Base-by-base conservation (phyloP, 2,797 vertebrate species). In the Trachurus trachurus region DNA sequence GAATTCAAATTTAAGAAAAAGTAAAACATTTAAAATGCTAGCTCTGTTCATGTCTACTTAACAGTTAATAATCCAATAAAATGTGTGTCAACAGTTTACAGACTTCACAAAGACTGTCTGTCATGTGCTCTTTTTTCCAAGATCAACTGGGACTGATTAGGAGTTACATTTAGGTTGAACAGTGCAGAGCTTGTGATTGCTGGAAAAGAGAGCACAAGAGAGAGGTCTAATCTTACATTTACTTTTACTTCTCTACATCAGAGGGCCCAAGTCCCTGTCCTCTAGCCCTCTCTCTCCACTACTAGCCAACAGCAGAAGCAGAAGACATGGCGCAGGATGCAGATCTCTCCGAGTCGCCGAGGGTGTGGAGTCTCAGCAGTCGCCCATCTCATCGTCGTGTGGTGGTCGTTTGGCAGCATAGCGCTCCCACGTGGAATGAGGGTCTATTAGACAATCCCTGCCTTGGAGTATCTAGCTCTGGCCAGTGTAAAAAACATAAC, bases 151-250 rank as follows among this genome's bases (percentile, higher is more conserved):
- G 22, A 21, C 40, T 15, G 49, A 40, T 29, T 9, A 56, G 39
- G 42, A 68, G 42, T 13, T 13, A 7, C 26, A 15, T 22, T 19
- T 45, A 45, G 63, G 7, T 62, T 53, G 7, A 64, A 49, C 37
- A 54, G 10, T 19, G 54, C 60, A 50, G 19, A 68, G 26, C n/a
- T 45, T 26, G 2, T 21, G 15, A 42, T 44, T 64, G 16, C 4
- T 52, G 40, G 31, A 83, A 87, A 74, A 83, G 54, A 81, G 81
- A 82, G 85, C 81, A 90, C 82, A 86, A n/a, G 71, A 88, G 21
- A 85, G 81, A 78, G 19, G 21, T 70, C 76, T 62, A 39, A 69
- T 45, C 78, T 66, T 53, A 50, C 21, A 54, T 80, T 69, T 76
- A 74, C 61, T 80, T 80, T 69, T 76, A 74, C 61, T 80, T 83